phyloP scores from a whole-genome alignment of 2,888 invertebrate genomes.

The Trichogramma dendrolimi region DNA sequence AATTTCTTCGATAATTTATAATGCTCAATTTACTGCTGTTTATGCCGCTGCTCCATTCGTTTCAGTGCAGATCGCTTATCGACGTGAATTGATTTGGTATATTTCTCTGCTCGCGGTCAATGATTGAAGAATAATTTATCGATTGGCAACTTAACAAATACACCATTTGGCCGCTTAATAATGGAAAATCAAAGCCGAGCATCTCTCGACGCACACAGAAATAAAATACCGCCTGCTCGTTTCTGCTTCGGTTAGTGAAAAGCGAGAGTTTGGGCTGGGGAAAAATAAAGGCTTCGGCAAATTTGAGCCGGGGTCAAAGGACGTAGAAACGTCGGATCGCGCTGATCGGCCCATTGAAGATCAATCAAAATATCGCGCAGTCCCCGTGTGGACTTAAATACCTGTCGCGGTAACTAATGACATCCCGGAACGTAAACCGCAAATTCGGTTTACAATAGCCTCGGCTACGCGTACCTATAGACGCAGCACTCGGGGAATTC shows the following conservation, averaged over 20 bases:
- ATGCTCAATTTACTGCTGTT: no score
- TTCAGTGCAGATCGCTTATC: no score
- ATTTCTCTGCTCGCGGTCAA: no score
- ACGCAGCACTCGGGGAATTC: no score
- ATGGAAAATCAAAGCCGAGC: background rate
- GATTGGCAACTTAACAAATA: conserved; percentile 1
- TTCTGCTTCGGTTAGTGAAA: no score
- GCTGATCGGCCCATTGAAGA: conserved; percentile 18
- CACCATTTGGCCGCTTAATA: background rate
- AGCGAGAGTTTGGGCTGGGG: background rate
- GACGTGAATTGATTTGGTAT: no score
- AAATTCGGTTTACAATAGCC: conserved; percentile 9
- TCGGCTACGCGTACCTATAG: no score
- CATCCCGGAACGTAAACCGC: conserved; percentile 7
- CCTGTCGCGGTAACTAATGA: conserved; percentile 14
- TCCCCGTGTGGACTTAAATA: conserved; percentile 14
- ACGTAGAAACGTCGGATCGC: background rate
- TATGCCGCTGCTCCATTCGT: no score
- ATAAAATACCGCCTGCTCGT: no score
- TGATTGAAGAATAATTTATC: conserved; percentile 3
- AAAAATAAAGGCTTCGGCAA: background rate
- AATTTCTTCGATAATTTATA: no score
- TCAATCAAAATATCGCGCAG: conserved; percentile 23
- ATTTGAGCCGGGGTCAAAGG: conserved; percentile 1
- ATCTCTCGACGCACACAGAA: background rate